Percentiles rank a stretch among this genome's conserved stretches.
These are phyloP conservation scores for Xenopus tropicalis DNA, from an alignment of 2,113 vertebrate genomes.

Conservation along the genomic window DNA sequence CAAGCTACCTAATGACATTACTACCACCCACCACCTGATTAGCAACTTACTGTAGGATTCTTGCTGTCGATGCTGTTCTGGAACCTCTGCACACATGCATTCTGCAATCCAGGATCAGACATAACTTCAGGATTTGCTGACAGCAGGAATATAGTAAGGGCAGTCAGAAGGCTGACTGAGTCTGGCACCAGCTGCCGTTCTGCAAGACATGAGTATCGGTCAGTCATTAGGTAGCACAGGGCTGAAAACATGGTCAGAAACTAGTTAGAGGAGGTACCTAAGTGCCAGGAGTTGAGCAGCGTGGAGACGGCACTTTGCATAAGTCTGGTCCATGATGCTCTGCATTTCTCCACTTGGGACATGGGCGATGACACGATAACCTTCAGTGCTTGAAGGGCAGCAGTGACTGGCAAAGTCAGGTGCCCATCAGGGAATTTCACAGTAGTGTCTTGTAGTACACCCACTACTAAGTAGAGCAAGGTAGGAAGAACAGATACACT, in stretches of 20 bases:
- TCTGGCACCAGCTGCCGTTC: slow-evolving; percentile 60
- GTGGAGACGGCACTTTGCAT: slow-evolving; percentile 76
- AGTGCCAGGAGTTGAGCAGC: slow-evolving; percentile 75
- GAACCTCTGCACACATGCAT: slow-evolving; percentile 75
- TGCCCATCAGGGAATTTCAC: slow-evolving; percentile 58
- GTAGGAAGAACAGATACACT: slow-evolving; percentile 89
- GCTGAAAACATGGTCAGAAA: neutral
- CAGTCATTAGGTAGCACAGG: neutral
- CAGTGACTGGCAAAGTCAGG: slow-evolving; percentile 62
- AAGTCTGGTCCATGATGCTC: slow-evolving; percentile 75
- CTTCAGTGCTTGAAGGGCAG: slow-evolving; percentile 79
- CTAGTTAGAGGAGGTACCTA: slow-evolving; percentile 56
- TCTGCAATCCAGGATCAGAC: slow-evolving; percentile 68
- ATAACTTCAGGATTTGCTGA: slow-evolving; percentile 78
- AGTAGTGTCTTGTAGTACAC: slow-evolving; percentile 80
- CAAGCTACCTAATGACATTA: too few species aligned
- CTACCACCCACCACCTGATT: too few species aligned
- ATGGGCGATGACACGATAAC: slow-evolving; percentile 78
- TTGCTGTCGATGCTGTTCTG: slow-evolving; percentile 72
- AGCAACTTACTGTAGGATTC: slow-evolving; percentile 54
- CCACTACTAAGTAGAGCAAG: slow-evolving; percentile 82
- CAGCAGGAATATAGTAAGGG: slow-evolving; percentile 80
- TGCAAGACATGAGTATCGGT: neutral
- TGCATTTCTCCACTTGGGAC: slow-evolving; percentile 85
- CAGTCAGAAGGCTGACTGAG: slow-evolving; percentile 76